A percentile compares a stretch with the other conserved stretches of the same genome.
Conservation (phyloP, 2,888 invertebrate genomes). For the Ophioninae sp. region DNA sequence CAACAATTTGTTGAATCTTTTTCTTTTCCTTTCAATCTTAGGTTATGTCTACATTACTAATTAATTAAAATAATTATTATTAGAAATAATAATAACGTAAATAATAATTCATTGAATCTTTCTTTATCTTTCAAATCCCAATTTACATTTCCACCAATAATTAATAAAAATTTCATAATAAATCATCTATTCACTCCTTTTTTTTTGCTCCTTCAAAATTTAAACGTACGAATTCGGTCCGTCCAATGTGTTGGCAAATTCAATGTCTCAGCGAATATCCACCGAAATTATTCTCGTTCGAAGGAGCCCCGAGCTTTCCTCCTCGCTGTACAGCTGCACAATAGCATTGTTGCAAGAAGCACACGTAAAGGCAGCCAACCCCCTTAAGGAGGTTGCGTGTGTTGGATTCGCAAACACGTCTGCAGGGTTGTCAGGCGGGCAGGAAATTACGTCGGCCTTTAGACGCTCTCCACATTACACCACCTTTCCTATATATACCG, state of each 20-base stretch:
- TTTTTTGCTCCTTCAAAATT: too few relatives aligned
- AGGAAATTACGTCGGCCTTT: slow-evolving; percentile 81
- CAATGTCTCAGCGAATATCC: slow-evolving; percentile 50
- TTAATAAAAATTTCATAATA: too few relatives aligned
- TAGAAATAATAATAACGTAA: too few relatives aligned
- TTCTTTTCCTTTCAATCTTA: too few relatives aligned
- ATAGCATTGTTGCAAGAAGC: slow-evolving; percentile 73
- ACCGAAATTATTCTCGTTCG: slow-evolving; percentile 69
- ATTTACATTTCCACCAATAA: too few relatives aligned
- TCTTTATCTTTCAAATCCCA: too few relatives aligned
- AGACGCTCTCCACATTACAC: slow-evolving; percentile 79
- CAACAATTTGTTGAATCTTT: too few relatives aligned
- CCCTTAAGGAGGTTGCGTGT: slow-evolving; percentile 77
- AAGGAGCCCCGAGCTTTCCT: slow-evolving; percentile 72
- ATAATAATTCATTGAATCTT: too few relatives aligned
- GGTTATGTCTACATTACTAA: too few relatives aligned
- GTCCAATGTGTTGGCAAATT: slow-evolving; percentile 12
- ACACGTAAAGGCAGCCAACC: slow-evolving; percentile 69
- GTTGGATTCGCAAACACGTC: slow-evolving; percentile 80
- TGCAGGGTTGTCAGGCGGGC: slow-evolving; percentile 79
- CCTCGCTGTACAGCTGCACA: slow-evolving; percentile 48
- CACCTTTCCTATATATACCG: slow-evolving; percentile 37
- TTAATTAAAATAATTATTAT: too few relatives aligned
- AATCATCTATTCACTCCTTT: too few relatives aligned
- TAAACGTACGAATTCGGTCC: too few relatives aligned